Conservation (phyloP, 2,797 vertebrate species). For the Acanthurus tractus region DNA sequence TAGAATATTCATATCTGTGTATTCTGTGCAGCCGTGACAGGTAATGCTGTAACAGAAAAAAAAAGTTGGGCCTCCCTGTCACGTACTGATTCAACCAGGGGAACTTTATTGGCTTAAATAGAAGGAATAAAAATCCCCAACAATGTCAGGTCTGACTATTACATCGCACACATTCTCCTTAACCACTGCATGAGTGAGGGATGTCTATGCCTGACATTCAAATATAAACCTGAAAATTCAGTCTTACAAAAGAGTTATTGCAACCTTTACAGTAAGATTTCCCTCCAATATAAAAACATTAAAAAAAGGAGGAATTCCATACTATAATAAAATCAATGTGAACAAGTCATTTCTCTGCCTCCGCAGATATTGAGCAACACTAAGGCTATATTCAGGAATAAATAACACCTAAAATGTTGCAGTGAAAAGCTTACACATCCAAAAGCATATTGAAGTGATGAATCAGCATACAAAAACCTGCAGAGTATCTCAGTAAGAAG, state of each 20-base stretch:
- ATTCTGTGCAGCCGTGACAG: not conserved
- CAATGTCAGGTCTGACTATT: not conserved
- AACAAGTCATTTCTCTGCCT: not conserved
- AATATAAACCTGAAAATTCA: not conserved
- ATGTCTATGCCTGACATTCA: not conserved
- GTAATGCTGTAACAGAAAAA: not conserved
- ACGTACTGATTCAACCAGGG: not conserved
- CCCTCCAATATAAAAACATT: not conserved
- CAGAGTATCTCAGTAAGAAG: not conserved
- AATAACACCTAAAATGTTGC: slow-evolving; percentile 7
- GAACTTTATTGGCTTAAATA: not conserved
- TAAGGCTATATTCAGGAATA: not conserved
- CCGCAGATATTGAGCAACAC: not conserved
- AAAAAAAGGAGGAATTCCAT: not conserved
- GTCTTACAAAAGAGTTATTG: slow-evolving; percentile 7
- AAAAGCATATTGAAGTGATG: not conserved
- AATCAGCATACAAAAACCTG: slow-evolving; percentile 12
- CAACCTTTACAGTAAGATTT: slow-evolving; percentile 3
- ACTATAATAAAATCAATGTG: not conserved
- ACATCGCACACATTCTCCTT: not conserved
- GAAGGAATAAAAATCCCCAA: not conserved
- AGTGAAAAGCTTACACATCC: slow-evolving; percentile 18
- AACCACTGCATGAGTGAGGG: not conserved
- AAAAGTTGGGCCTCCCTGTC: not conserved
- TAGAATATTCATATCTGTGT: not conserved